phyloP scores from a whole-genome alignment of 2,888 invertebrate genomes.

The Fabriciana adippe region DNA sequence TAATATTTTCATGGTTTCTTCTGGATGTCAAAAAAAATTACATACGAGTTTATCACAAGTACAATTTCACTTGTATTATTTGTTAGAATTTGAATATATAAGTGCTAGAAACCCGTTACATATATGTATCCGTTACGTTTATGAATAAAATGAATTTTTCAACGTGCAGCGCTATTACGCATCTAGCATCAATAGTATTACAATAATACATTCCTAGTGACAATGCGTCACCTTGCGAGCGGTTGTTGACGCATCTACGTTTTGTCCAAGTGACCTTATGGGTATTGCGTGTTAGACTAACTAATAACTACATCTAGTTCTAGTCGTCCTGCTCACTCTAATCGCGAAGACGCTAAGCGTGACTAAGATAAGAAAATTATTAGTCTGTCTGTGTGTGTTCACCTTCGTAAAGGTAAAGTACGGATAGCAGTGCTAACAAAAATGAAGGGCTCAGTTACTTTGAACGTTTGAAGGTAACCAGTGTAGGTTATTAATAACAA shows the following conservation, averaged over 20 bases:
- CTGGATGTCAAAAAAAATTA: slow-evolving; percentile 9
- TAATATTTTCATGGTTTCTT: not conserved
- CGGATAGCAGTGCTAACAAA: slow-evolving; percentile 78
- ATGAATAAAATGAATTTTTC: slow-evolving; percentile 52
- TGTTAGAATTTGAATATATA: slow-evolving; percentile 36
- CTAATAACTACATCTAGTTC: slow-evolving; percentile 70
- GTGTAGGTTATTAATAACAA: slow-evolving; percentile 60
- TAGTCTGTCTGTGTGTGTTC: slow-evolving; percentile 63
- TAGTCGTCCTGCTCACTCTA: slow-evolving; percentile 65
- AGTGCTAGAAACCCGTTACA: slow-evolving; percentile 50
- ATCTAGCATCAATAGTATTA: slow-evolving; percentile 57
- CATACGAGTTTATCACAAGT: slow-evolving; percentile 23
- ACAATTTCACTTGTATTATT: slow-evolving; percentile 41
- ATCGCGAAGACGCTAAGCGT: slow-evolving; percentile 47
- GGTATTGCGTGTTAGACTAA: slow-evolving; percentile 67
- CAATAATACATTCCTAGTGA: slow-evolving; percentile 77
- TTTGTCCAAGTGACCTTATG: slow-evolving; percentile 78
- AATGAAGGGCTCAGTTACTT: slow-evolving; percentile 75
- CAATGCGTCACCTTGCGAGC: slow-evolving; percentile 79
- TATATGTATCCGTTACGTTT: slow-evolving; percentile 54
- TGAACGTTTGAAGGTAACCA: slow-evolving; percentile 72
- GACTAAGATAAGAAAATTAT: slow-evolving; percentile 66
- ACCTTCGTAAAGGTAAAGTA: slow-evolving; percentile 75
- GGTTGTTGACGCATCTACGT: slow-evolving; percentile 80
- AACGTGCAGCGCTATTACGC: slow-evolving; percentile 46